Conservation (phyloP, 2,888 invertebrate species). For the Amorpha juglandis region DNA sequence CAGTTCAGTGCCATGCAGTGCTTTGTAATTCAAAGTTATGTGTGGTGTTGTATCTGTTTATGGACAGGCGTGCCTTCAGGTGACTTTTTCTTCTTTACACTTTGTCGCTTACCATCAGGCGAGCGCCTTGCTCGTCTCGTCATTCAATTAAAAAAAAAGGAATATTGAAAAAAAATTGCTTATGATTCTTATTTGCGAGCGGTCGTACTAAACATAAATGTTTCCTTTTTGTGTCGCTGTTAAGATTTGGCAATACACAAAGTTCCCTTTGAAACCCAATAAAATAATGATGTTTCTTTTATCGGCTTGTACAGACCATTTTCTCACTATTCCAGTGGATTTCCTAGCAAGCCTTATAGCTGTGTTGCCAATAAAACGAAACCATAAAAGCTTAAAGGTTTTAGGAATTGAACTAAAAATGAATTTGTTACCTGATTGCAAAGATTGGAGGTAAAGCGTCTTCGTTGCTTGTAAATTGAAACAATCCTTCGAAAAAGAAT, state of each 20-base stretch:
- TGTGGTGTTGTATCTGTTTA: too few species aligned
- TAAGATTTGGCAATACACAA: slow-evolving; percentile 23
- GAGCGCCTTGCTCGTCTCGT: too few species aligned
- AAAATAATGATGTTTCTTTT: slow-evolving; percentile 25
- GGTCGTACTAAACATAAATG: too few species aligned
- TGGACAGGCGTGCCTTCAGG: too few species aligned
- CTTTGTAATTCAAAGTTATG: too few species aligned
- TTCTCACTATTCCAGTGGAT: slow-evolving; percentile 27
- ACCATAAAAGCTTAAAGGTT: slow-evolving; percentile 17
- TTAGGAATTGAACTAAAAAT: slow-evolving; percentile 16
- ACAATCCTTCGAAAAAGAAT: not conserved
- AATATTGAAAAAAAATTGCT: too few species aligned
- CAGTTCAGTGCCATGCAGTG: too few species aligned
- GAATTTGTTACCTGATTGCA: slow-evolving; percentile 2
- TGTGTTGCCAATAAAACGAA: slow-evolving; percentile 3
- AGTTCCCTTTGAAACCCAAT: slow-evolving; percentile 24
- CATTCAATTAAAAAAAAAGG: too few species aligned
- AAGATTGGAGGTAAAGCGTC: not conserved
- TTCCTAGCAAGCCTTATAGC: slow-evolving; percentile 8
- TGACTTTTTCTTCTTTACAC: too few species aligned
- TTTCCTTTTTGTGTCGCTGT: not conserved
- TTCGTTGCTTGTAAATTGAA: not conserved
- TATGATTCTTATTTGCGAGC: not conserved
- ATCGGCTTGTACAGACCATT: slow-evolving; percentile 31
- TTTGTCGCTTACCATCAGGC: too few species aligned